Conservation (phyloP, 2,888 invertebrate species). For the Chorisops tibialis region DNA sequence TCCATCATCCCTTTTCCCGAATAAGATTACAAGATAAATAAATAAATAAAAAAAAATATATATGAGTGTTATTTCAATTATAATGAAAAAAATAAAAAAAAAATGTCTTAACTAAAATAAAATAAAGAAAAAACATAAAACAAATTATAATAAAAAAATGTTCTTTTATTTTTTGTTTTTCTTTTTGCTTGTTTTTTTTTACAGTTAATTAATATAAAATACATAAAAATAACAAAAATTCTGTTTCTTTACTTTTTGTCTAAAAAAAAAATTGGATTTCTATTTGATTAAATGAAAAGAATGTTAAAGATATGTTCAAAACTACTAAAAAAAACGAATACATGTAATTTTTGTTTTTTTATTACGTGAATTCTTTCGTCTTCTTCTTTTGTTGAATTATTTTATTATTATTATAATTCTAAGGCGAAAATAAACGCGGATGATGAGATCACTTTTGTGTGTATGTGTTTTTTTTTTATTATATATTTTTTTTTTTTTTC, state of each 20-base stretch:
- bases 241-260: slow-evolving; percentile 12
- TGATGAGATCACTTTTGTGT: slow-evolving; percentile 51
- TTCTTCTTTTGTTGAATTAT: not conserved
- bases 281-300: not conserved
- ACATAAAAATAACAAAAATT: slow-evolving; percentile 22
- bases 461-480: slow-evolving; percentile 23
- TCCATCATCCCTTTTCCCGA: slow-evolving; percentile 46
- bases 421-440: slow-evolving; percentile 53
- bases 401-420: slow-evolving; percentile 20
- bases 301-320: not conserved
- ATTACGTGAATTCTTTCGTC: slow-evolving; percentile 19
- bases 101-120: not conserved
- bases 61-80: not conserved
- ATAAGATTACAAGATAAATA: slow-evolving; percentile 3
- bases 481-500: not conserved
- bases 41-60: not conserved
- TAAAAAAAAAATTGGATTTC: slow-evolving; percentile 6
- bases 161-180: slow-evolving; percentile 26
- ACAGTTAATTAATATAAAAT: slow-evolving; percentile 22
- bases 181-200: slow-evolving; percentile 24
- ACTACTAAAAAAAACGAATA: slow-evolving; percentile 7
- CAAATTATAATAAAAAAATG: slow-evolving; percentile 12
- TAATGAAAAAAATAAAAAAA: not conserved
- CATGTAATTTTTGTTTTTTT: slow-evolving; percentile 11
- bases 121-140: slow-evolving; percentile 9